A percentile compares a stretch with the other conserved stretches of the same genome.
phyloP scores from a whole-genome alignment of 1,140 invertebrate genomes.

The Drosophila triauraria region DNA sequence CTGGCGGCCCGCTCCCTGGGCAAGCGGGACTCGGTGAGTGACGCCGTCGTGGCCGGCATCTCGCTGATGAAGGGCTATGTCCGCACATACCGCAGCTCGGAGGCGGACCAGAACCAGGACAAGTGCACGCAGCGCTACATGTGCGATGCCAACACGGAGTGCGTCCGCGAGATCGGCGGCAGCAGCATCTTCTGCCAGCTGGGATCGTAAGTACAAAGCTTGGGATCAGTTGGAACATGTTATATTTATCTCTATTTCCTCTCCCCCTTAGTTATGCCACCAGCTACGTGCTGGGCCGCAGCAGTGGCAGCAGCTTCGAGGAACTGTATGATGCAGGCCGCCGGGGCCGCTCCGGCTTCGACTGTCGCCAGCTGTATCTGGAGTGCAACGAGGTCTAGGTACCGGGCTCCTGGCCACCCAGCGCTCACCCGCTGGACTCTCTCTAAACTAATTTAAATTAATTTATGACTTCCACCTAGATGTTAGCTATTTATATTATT shows the following conservation, averaged over 20 bases:
- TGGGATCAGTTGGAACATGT: too few relatives aligned
- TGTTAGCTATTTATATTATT: constrained; percentile 78
- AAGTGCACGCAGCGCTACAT: constrained; percentile 92
- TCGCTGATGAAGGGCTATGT: constrained; percentile 95
- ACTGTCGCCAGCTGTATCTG: constrained; percentile 92
- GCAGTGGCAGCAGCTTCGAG: constrained; percentile 91
- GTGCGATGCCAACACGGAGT: constrained; percentile 95
- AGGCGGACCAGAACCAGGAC: constrained; percentile 86
- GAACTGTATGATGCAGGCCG: constrained; percentile 93
- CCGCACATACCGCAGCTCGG: constrained; percentile 90
- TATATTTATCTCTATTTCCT: neutral
- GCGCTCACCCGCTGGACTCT: constrained; percentile 57
- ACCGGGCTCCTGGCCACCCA: constrained; percentile 5
- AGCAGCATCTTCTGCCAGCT: constrained; percentile 95
- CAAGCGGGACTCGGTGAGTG: constrained; percentile 93
- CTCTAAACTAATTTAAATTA: constrained; percentile 78
- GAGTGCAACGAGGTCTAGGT: constrained; percentile 94
- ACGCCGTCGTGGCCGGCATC: constrained; percentile 93
- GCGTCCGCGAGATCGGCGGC: constrained; percentile 92
- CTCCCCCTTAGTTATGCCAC: constrained; percentile 90
- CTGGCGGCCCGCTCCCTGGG: constrained; percentile 92
- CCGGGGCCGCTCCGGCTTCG: constrained; percentile 92
- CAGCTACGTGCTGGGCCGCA: constrained; percentile 92
- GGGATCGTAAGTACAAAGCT: constrained; percentile 91
- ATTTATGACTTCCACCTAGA: constrained; percentile 75